A percentile compares a stretch with the other conserved stretches of the same genome.
These are phyloP conservation scores for Limnephilus marmoratus DNA, from an alignment of 2,888 invertebrate genomes.

Conservation along the genomic window DNA sequence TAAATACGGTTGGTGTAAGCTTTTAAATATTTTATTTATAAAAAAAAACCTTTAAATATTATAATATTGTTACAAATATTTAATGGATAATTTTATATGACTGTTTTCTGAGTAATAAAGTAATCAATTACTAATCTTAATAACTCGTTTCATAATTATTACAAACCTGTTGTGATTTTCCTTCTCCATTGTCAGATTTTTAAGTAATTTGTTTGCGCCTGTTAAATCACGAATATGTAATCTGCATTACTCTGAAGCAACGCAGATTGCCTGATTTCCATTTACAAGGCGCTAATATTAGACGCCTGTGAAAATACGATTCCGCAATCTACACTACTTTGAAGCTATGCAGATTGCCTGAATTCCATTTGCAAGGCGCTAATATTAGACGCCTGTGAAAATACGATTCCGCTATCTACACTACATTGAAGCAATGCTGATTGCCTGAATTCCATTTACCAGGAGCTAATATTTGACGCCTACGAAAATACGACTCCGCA, in stretches of 20 bases:
- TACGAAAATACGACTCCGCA: too few species aligned
- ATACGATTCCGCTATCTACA: not conserved
- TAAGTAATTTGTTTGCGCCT: too few species aligned
- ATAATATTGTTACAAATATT: constrained; percentile 21
- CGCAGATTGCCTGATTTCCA: not conserved
- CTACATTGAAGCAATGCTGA: too few species aligned
- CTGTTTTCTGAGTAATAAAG: constrained; percentile 2
- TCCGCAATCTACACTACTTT: not conserved
- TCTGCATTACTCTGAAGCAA: too few species aligned
- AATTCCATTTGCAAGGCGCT: not conserved
- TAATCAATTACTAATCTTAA: not conserved
- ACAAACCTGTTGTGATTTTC: not conserved
- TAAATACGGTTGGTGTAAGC: not conserved
- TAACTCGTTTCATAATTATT: not conserved
- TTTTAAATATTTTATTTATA: not conserved
- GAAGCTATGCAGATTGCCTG: not conserved
- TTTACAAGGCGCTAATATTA: not conserved
- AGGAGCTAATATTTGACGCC: not conserved
- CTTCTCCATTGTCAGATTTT: not conserved
- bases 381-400: too few species aligned
- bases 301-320: not conserved
- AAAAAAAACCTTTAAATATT: not conserved
- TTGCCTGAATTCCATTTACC: too few species aligned
- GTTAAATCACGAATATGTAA: too few species aligned
- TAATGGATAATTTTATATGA: constrained; percentile 24